Base-by-base conservation (phyloP, 2,888 invertebrate species). In the Biston stratarius region DNA sequence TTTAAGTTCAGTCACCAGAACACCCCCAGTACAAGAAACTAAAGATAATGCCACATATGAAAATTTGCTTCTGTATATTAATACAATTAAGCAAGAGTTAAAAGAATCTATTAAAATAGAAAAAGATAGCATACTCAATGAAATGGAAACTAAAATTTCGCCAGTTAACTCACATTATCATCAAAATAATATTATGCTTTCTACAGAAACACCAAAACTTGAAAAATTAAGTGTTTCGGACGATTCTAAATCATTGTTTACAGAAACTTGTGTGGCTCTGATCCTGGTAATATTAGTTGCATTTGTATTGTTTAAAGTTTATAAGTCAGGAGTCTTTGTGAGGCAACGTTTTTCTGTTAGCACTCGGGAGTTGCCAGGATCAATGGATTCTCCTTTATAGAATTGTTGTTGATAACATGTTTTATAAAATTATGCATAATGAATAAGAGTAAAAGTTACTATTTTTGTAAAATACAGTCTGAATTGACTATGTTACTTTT, bases 321-420 rank as follows among this genome's bases (percentile, higher is more conserved):
- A 83, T 67, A 84, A 83, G 53, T 80, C 83, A 0, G 74, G 78
- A 56, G 71, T 77, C 56, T 80, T 77, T 72, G 45, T 75, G 33
- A 76, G 77, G 47, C 77, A 71, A 33, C 65, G 78, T 9, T 70
- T 78, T 47, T 83, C 85, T 11, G 52, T 79, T 1, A 86, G 84
- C 67, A 84, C 83, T 14, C 77, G 82, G 0, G 77, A 82, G 33
- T 72, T 86, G 45, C 76, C 83, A 0, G 80, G 76, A 24, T 76
- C 81, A 6, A 84, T 85, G 77, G 85, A 84, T 61, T 85, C 84
- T 1, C 68, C 74, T 58, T 72, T 86, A n/a, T 55, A 44, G 12
- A 42, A 15, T 38, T 5, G 14, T 10, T 53, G 10, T 38, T 38
- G 36, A 5, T 36, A 6, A 36, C 7, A 6, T 5, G 7, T 36